A percentile compares a stretch with the other conserved stretches of the same genome.
phyloP scores from a whole-genome alignment of 2,888 invertebrate genomes.

The Cinara cedri region DNA sequence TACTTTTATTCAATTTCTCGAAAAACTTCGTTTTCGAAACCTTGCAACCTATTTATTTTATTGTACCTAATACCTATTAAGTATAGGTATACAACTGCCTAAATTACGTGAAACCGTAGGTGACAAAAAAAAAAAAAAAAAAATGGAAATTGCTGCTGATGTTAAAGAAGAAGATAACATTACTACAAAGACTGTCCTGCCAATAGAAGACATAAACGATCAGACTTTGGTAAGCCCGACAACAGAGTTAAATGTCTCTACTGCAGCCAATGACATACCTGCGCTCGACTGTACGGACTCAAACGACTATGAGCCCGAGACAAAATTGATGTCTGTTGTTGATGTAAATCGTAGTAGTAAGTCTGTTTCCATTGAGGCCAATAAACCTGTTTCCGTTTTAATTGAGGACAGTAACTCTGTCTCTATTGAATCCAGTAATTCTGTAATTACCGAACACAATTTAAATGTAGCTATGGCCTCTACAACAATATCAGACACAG shows the following conservation, averaged over 20 bases:
- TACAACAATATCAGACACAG: neutral
- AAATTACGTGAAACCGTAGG: accelerated
- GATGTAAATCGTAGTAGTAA: neutral
- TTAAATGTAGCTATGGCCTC: constrained; percentile 14
- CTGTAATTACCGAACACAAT: neutral
- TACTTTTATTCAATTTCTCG: too few relatives aligned
- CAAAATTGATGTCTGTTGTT: neutral
- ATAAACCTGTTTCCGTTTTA: too few relatives aligned
- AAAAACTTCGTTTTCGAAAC: too few relatives aligned
- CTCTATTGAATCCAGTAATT: neutral
- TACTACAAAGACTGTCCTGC: too few relatives aligned
- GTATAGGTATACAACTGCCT: too few relatives aligned
- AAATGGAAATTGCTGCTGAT: too few relatives aligned
- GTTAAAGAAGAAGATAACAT: too few relatives aligned
- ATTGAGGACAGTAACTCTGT: neutral
- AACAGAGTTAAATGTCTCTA: neutral
- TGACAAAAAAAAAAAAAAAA: too few relatives aligned
- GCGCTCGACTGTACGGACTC: neutral
- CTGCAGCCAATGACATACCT: neutral
- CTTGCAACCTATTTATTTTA: too few relatives aligned
- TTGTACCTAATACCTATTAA: too few relatives aligned
- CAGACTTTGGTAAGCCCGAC: too few relatives aligned
- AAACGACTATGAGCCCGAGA: neutral
- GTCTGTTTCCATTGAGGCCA: neutral
- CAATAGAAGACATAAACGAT: too few relatives aligned